Evolutionary conservation across 2,797 vertebrate species (phyloP).

Genomic region (Pitangus sulphuratus): DNA sequence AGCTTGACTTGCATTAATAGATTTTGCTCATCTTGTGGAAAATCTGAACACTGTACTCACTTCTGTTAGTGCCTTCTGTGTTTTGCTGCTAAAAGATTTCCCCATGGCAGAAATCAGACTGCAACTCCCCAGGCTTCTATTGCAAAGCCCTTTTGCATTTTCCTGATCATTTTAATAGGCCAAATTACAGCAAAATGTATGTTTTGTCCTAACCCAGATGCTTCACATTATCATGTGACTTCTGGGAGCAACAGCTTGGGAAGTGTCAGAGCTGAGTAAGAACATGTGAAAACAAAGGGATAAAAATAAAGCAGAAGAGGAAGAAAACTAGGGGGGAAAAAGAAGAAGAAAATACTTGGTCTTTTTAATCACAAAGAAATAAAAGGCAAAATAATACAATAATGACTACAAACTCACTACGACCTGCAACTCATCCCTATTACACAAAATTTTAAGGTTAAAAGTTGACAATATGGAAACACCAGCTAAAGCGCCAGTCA

Average conservation of each 20-base stretch:
- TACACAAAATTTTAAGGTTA: background rate
- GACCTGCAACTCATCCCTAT: background rate
- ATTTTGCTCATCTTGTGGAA: background rate
- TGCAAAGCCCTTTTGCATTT: background rate
- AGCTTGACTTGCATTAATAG: background rate
- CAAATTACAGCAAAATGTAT: background rate
- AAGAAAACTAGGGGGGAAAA: background rate
- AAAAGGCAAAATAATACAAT: background rate
- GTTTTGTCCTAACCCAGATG: background rate
- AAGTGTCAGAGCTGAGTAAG: conserved; percentile 16
- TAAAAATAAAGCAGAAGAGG: conserved; percentile 13
- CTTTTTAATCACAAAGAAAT: background rate
- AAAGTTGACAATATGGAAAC: background rate
- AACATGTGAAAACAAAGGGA: conserved; percentile 27
- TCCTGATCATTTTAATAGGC: background rate
- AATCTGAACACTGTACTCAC: background rate
- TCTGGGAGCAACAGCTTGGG: conserved; percentile 10
- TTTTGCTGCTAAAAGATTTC: background rate
- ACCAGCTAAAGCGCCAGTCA: background rate
- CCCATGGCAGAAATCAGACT: background rate
- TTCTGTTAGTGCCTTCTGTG: background rate
- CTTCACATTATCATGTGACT: background rate
- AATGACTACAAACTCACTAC: background rate
- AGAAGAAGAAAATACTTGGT: fast-evolving
- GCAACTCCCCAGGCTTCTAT: background rate